Evolutionary conservation across 2,888 invertebrate species (phyloP).

Genomic region (Abscondita cerata): DNA sequence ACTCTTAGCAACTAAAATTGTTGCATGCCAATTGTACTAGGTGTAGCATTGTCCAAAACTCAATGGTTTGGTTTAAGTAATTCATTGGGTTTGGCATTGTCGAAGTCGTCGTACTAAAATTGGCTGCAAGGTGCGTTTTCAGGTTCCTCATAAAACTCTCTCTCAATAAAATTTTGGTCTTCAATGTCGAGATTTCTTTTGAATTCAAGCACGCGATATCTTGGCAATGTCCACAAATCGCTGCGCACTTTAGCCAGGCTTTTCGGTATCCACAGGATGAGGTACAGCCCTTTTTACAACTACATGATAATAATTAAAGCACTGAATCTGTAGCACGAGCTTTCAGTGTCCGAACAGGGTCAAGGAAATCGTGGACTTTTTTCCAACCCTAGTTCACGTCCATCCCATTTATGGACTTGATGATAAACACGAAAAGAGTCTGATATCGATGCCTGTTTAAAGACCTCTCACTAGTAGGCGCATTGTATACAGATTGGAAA

Average conservation of each 20-base stretch:
- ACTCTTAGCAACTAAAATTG: too few relatives aligned
- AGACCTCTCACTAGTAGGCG: background rate
- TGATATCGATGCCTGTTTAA: background rate
- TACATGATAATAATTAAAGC: slow-evolving; percentile 20
- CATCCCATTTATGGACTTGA: background rate
- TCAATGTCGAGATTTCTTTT: too few relatives aligned
- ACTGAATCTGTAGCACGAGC: slow-evolving; percentile 11
- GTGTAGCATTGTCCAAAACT: too few relatives aligned
- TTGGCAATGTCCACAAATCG: too few relatives aligned
- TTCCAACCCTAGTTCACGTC: slow-evolving; percentile 2
- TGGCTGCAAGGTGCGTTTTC: too few relatives aligned
- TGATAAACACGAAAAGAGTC: background rate
- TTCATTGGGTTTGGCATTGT: too few relatives aligned
- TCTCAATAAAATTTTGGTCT: too few relatives aligned
- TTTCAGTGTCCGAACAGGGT: slow-evolving; percentile 13
- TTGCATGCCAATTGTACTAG: too few relatives aligned
- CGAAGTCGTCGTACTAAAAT: too few relatives aligned
- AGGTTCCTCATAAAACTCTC: too few relatives aligned
- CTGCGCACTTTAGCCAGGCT: background rate
- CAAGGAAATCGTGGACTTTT: slow-evolving; percentile 1
- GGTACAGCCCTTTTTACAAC: slow-evolving; percentile 10
- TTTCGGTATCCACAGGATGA: background rate
- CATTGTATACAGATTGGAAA: background rate
- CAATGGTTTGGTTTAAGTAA: too few relatives aligned
- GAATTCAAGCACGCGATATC: too few relatives aligned